A percentile compares a stretch with the other conserved stretches of the same genome.
Conservation (phyloP, 2,113 vertebrate species). For the Beaufortia kweichowensis region DNA sequence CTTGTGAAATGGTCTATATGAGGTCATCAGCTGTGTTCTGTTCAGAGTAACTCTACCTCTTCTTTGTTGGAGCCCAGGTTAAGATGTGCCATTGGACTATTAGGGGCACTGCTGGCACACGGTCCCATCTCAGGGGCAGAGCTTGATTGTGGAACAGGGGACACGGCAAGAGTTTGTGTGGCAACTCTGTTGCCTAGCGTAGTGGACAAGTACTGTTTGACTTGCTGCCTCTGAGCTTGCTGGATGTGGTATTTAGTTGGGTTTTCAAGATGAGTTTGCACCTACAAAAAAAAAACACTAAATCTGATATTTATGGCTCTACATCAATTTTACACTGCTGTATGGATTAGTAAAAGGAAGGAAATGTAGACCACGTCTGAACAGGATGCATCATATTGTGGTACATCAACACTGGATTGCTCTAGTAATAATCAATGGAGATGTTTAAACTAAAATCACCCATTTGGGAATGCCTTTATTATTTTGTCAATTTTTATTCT, state of each 20-base stretch:
- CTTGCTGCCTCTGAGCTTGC: constrained; percentile 83
- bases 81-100: constrained; percentile 76
- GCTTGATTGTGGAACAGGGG: constrained; percentile 59
- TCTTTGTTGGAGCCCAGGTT: constrained; percentile 78
- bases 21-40: too few species aligned
- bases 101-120: constrained; percentile 72
- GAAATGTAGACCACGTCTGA: too few species aligned
- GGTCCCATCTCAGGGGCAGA: constrained; percentile 59
- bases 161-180: constrained; percentile 67
- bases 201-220: constrained; percentile 83
- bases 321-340: too few species aligned
- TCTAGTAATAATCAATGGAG: too few species aligned
- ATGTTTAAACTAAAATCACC: too few species aligned
- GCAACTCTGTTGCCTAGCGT: constrained; percentile 74
- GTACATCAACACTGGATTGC: too few species aligned
- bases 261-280: constrained; percentile 86
- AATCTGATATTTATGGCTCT: too few species aligned
- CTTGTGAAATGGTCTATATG: too few species aligned
- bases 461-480: too few species aligned
- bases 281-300: constrained; percentile 62
- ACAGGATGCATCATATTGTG: too few species aligned
- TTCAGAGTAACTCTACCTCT: constrained; percentile 65
- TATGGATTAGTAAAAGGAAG: too few species aligned
- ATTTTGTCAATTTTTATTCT: too few species aligned
- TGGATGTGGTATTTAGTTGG: constrained; percentile 87